A percentile compares a stretch with the other conserved stretches of the same genome.
Evolutionary conservation across 2,113 vertebrate species (phyloP).

Genomic region (Mustelus asterias): DNA sequence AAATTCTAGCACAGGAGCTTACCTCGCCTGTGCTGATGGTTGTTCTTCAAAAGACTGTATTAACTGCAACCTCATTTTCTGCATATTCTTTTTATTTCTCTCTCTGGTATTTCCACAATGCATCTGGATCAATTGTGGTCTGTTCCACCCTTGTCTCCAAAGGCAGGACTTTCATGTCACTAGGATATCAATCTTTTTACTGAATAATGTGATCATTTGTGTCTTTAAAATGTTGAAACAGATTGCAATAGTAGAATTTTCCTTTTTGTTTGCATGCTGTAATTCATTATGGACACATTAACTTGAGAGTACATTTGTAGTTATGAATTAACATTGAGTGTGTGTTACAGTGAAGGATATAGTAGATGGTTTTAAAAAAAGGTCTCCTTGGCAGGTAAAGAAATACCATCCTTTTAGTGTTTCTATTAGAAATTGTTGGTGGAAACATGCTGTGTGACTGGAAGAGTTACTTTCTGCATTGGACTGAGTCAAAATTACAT

Average conservation of each 20-base stretch:
- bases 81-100: neutral
- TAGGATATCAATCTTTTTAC: neutral
- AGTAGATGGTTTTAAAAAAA: neutral
- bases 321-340: neutral
- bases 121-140: neutral
- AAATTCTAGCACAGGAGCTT: neutral
- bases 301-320: neutral
- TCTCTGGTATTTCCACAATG: neutral
- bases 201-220: neutral
- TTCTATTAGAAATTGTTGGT: neutral
- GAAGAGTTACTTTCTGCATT: neutral
- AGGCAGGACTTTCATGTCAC: neutral
- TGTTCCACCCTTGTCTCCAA: neutral
- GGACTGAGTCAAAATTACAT: slow-evolving; percentile 22
- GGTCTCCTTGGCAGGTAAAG: neutral
- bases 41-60: neutral
- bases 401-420: neutral
- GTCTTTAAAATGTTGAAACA: neutral
- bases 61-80: neutral
- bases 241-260: neutral
- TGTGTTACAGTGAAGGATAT: neutral
- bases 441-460: neutral
- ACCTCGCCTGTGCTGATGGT: neutral
- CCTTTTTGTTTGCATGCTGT: neutral
- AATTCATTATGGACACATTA: neutral